Conservation (phyloP, 2,113 vertebrate genomes). For the Illadopsis cleaveri region DNA sequence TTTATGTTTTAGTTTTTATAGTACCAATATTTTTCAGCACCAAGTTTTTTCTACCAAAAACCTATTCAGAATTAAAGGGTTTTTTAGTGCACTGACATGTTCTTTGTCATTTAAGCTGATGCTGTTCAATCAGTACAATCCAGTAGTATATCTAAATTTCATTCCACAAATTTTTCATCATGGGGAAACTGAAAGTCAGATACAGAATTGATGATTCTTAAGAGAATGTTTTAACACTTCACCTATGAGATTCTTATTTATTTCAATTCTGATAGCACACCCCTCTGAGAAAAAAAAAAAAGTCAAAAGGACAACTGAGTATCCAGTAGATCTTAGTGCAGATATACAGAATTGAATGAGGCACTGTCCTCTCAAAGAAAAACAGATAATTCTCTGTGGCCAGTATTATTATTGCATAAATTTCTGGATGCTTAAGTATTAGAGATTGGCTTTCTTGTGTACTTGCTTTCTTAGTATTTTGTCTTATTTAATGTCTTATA, state of each 20-base stretch:
- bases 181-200: neutral
- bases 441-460: neutral
- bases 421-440: neutral
- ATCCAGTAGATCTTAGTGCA: neutral
- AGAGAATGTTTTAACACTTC: neutral
- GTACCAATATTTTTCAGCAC: neutral
- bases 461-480: neutral
- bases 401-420: neutral
- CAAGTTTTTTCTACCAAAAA: neutral
- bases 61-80: neutral
- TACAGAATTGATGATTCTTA: neutral
- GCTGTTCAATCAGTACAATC: neutral
- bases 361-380: neutral
- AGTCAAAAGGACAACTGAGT: neutral
- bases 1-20: neutral
- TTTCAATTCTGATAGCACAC: neutral
- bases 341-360: neutral
- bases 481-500: neutral
- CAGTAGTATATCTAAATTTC: neutral
- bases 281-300: neutral
- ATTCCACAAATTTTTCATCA: neutral
- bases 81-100: fast-evolving
- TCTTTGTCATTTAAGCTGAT: neutral
- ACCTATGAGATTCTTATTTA: neutral
- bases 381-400: neutral